phyloP scores from a whole-genome alignment of 1,140 invertebrate species.

The Cylas formicarius region DNA sequence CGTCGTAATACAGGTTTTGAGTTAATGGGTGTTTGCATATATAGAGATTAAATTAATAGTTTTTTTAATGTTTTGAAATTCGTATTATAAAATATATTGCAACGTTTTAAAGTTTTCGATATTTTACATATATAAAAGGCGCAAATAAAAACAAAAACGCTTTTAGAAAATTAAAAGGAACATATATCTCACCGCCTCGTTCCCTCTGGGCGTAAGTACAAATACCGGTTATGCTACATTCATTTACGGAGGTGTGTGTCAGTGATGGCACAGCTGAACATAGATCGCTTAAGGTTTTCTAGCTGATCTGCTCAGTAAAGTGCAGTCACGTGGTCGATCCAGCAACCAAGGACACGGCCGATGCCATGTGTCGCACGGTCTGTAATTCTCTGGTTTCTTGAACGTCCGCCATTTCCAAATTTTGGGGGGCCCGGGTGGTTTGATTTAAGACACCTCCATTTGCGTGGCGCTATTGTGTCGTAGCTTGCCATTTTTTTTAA shows the following conservation, averaged over 20 bases:
- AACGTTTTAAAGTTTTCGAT: no score
- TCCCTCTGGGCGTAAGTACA: slow-evolving; percentile 28
- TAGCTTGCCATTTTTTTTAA: slow-evolving; percentile 22
- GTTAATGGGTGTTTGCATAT: no score
- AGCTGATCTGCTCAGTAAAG: slow-evolving; percentile 57
- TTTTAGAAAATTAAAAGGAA: no score
- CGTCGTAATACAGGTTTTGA: no score
- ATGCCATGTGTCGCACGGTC: slow-evolving; percentile 40
- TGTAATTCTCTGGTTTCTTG: slow-evolving; percentile 20
- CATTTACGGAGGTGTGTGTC: slow-evolving; percentile 50
- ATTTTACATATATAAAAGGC: no score
- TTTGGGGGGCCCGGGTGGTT: slow-evolving; percentile 23
- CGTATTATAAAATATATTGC: no score
- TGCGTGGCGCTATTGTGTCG: slow-evolving; percentile 16
- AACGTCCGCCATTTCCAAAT: slow-evolving; percentile 30
- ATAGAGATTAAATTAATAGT: no score
- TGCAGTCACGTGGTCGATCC: slow-evolving; percentile 46
- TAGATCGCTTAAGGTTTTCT: slow-evolving; percentile 52
- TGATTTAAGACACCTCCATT: slow-evolving; percentile 21
- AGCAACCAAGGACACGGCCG: slow-evolving; percentile 51
- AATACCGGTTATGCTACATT: slow-evolving; percentile 26
- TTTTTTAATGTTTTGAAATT: no score
- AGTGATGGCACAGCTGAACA: slow-evolving; percentile 60
- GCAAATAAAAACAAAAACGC: no score
- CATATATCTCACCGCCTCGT: slow-evolving; percentile 12